Evolutionary conservation across 2,797 vertebrate species (phyloP), one percentile per base, ranked within the genome.

Genomic region (Rhinophrynus dorsalis): DNA sequence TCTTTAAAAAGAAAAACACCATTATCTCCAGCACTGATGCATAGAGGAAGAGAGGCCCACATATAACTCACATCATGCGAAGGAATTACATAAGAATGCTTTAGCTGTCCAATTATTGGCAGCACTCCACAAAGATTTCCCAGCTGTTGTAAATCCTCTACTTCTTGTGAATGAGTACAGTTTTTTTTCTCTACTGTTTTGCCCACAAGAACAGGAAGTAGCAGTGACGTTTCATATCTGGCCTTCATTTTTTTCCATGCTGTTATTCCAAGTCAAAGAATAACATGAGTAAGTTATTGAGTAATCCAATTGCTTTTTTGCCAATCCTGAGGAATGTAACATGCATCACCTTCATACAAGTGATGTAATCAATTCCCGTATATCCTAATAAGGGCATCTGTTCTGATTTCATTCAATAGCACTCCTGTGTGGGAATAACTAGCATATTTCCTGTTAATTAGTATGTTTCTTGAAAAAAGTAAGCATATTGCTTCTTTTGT

Each of bases 121-220:
- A 48, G 15, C 6, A 9, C n/a, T 30, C 52, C 52, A 56, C 21
- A 50, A 29, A 13, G 15, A 21, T 64, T 32, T 40, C 9, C 29
- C 52, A 72, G 40, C 30, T 50, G 52, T 56, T 64, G 40, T n/a
- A 13, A 64, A 64, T 57, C 58, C 68, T 56, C n/a, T 50, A 65
- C 18, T 37, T 57, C 42, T 63, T 23, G 40, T 21, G 32, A 50
- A 50, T 30, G 18, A 40, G 15, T 20, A 5, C 2, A 23, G 11
- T 12, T 42, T 24, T 18, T 44, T 50, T 35, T 20, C 11, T 7
- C 40, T 58, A 2, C 21, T 44, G 10, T n/a, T 33, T 11, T 18
- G 8, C 32, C 56, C 8, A 15, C 51, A 50, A 64, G 68, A 37
- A 58, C 68, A 64, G 68, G 68, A 71, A 57, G 44, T 26, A 48